Evolutionary conservation across 2,888 invertebrate species (phyloP).

Genomic region (Osmoderma eremita): DNA sequence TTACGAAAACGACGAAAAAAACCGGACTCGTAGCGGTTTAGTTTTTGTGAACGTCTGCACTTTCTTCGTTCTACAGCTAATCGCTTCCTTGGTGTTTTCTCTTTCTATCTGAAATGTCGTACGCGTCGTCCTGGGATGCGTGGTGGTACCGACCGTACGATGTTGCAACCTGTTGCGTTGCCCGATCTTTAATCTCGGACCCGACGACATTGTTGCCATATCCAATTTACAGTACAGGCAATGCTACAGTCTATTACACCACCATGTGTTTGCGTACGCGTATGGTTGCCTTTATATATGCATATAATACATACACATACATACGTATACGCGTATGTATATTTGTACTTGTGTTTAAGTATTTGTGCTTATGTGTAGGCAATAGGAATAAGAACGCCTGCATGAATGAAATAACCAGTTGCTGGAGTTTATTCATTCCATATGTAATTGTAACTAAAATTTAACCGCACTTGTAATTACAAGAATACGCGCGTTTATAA

Average conservation of each 20-base stretch:
- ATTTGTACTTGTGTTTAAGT: constrained; percentile 1
- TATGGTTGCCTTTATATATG: constrained; percentile 14
- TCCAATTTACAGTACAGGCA: constrained; percentile 45
- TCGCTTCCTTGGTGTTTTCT: constrained; percentile 34
- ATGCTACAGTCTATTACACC: constrained; percentile 46
- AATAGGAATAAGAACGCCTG: constrained; percentile 22
- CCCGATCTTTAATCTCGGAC: constrained; percentile 53
- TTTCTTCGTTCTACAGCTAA: constrained; percentile 29
- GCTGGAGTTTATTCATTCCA: constrained; percentile 25
- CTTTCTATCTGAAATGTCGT: constrained; percentile 36
- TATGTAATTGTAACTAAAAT: constrained; percentile 23
- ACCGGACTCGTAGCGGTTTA: constrained; percentile 26
- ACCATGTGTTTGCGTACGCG: constrained; percentile 16
- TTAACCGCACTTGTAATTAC: constrained; percentile 29
- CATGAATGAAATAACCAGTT: constrained; percentile 34
- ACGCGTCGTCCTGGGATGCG: constrained; percentile 39
- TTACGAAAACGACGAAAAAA: constrained; percentile 32
- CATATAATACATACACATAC: neutral
- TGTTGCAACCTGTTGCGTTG: constrained; percentile 58
- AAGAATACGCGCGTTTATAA: neutral
- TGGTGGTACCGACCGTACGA: constrained; percentile 39
- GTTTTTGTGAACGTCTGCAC: constrained; percentile 35
- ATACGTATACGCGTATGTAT: constrained; percentile 8
- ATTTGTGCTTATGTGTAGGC: constrained; percentile 1
- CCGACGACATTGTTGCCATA: constrained; percentile 53